Base-by-base conservation (phyloP, 2,113 vertebrate species). In the Pleuronectes platessa region DNA sequence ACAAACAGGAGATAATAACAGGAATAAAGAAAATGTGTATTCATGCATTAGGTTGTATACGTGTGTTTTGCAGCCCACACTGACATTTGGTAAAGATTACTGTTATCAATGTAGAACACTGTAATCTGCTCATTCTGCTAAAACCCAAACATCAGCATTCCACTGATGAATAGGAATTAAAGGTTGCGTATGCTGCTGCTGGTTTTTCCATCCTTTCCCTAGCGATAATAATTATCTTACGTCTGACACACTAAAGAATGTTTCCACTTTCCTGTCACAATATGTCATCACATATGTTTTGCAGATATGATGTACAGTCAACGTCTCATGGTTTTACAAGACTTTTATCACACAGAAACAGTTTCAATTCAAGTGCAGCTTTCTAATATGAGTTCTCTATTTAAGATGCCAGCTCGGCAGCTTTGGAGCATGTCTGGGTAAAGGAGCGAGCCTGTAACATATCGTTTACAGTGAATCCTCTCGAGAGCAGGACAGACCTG, bases 61-160 rank as follows among this genome's bases (percentile, higher is more conserved):
- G 47, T 51, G 0, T 40, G 35, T 20, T 21, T n/a, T 35, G 60
- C 63, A 74, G 45, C 24, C 53, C 61, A 60, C 74, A 37, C 11
- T 24, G 17, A 13, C 21, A 40, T 74, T 75, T 62, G 54, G 49
- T 27, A 53, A 65, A 75, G 72, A 65, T 69, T 13, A 31, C 56
- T 81, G 4, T 54, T 54, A n/a, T 54, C 18, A 55, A 54, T 17
- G 37, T 5, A 40, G 15, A 65, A 24, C 61, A 20, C 8, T 15
- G 14, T 45, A 54, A 61, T 71, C 37, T n/a, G 49, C 5, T 21
- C 27, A 71, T 72, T 53, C 54, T 62, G 60, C 49, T 20, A 21
- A 77, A 61, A 1, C 23, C 53, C 60, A 78, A 91, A 79, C 35
- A 74, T 76, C 31, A 81, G 71, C 68, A 70, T 69, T 78, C 53